Evolutionary conservation across 2,888 invertebrate species (phyloP), one percentile per base, ranked within the genome.

Genomic region (Pantelozetes paolii): DNA sequence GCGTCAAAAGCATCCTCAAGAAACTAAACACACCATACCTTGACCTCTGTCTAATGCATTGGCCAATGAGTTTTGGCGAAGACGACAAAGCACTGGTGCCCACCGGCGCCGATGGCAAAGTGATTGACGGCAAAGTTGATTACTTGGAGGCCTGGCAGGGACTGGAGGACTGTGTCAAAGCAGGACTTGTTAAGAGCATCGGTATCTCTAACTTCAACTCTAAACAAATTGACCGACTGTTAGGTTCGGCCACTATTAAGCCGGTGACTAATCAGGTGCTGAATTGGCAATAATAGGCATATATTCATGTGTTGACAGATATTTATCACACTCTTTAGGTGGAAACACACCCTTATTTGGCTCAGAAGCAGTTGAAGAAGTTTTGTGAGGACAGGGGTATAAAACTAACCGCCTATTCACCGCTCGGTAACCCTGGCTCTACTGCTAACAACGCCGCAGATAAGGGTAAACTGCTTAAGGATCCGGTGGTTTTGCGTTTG

Each of bases 11-110:
- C 72, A 88, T 90, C 0, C 82, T 96, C n/a, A 83, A 85, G 23
- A 87, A 90, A 82, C 85, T 96, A 15, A 87, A 88, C 8, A 80
- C 93, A 0, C 84, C 88, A 0, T 94, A 95, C 80, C 79, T 96
- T 71, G 94, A 95, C 82, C 85, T 95, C 48, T 94, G 92, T 81
- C 85, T 95, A 11, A 90, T 95, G 50, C 95, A 95, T 82, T 95
- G 94, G 94, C 95, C 95, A 0, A 87, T 90, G 81, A 92, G 87
- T 0, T 92, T 89, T 80, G 88, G 77, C 76, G 74, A 77, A 26
- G 78, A 78, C 69, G 79, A 78, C 15, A 76, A 76, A 11, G 76
- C 76, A 15, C 40, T 76, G 1, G 78, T 79, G 71, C 80, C 80
- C 1, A 81, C 80, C 0, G 87, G 89, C 78, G 86, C 84, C 0